Evolutionary conservation across 2,888 invertebrate species (phyloP), one percentile per base, ranked within the genome.

Genomic region (Drosophila longiperda): DNA sequence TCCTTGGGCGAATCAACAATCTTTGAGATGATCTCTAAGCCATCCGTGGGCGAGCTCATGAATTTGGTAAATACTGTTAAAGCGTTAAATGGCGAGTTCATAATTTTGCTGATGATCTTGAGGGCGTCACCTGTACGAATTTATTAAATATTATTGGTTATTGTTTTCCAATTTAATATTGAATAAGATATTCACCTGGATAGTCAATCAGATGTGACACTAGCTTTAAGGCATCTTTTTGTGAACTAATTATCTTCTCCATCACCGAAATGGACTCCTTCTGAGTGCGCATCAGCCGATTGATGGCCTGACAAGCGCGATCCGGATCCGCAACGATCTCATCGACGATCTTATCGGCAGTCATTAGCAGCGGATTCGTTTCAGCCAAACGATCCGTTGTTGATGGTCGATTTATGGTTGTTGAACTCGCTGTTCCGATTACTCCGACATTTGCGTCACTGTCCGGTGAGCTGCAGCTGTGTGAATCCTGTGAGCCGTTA

Each of bases 41-140:
- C 92, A 78, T 93, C 93, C n/a, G 92, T 93, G 12, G 93, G 93
- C 6, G 93, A 93, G 66, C 92, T 92, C 93, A 93, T 93, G 65
- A 93, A 93, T 82, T 93, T 93, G 2, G 93, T 93, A 65, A 93
- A 93, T 81, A 93, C 93, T 75, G 93, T 93, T 61, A 93, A 83
- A 52, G 93, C 93, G 78, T 93, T 92, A 65, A 93, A 92, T 12
- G 93, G 93, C 59, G 93, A 93, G 76, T 93, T 93, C 93, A 93
- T 93, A 59, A 93, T 90, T 90, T 93, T 93, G 64, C 92, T 92
- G 38, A 93, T 93, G 38, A 93, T 93, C 73, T 93, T 92, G 42
- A 93, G 82, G 3, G 92, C 93, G 76, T 93, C 93, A 38, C 93
- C 92, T 91, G 64, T 3, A 73, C 5, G 48, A 26, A 50, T 54